Base-by-base conservation (phyloP, 2,888 invertebrate species). In the Herminia tarsipennalis region DNA sequence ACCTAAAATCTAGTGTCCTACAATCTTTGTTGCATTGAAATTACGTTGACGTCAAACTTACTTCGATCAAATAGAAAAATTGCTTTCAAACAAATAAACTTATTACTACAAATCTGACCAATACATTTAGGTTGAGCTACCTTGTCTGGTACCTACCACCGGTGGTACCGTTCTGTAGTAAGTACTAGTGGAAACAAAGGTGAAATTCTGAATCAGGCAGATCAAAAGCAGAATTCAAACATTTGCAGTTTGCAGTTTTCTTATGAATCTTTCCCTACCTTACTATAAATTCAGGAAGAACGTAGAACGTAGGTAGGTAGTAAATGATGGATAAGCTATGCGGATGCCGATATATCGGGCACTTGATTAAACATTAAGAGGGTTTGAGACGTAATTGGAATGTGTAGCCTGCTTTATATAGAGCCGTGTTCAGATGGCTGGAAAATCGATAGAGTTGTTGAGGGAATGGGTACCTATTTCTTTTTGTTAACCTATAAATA, bases 291-390 rank as follows among this genome's bases (percentile, higher is more conserved):
- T 28, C 16, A 5, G n/a, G n/a, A n/a, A n/a, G n/a, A 16, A 17
- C 28, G 14, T n/a, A 24, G 42, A 44, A 51, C 29, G 35, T 22
- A 24, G 32, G 20, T 28, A 29, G 32, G 10, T 22, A 18, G 45
- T 40, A 36, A 46, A 40, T 47, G 40, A 41, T 47, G 46, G 25
- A 47, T 47, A 41, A 56, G 45, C 41, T 45, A 51, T 48, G 38
- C 36, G 33, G 37, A 21, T 46, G 25, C 43, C 43, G 38, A 27
- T 47, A 40, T 28, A 43, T 48, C 38, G 29, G 25, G 43, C 14
- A 22, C 29, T 43, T 43, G 43, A 49, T 49, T 38, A 49, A 49
- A 49, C 43, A 49, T 49, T 49, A 43, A 49, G 43, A 49, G 49
- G 49, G 49, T 49, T 48, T 34, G 33, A 38, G 48, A 43, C 34